These are phyloP conservation scores for Electrona antarctica DNA, from an alignment of 2,113 vertebrate genomes.

Conservation along the genomic window DNA sequence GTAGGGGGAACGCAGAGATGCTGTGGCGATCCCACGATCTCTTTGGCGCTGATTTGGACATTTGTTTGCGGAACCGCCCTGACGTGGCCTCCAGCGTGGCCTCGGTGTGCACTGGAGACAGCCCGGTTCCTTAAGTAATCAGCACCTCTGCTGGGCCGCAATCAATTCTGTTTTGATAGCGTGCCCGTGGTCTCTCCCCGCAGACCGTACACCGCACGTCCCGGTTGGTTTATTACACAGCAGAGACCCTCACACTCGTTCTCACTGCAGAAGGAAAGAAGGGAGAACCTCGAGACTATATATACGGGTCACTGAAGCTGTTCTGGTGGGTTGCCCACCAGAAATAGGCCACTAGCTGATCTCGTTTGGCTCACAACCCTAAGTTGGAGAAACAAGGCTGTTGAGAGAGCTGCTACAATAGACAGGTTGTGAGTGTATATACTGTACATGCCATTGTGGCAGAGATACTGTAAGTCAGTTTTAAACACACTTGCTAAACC, in stretches of 20 bases:
- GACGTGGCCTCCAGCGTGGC: slow-evolving; percentile 61
- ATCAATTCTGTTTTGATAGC: slow-evolving; percentile 64
- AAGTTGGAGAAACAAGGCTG: slow-evolving; percentile 39
- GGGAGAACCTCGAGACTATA: background rate
- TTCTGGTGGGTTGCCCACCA: slow-evolving; percentile 16
- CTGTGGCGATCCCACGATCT: no score
- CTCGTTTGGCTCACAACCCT: slow-evolving; percentile 24
- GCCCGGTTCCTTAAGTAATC: slow-evolving; percentile 63
- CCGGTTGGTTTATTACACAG: background rate
- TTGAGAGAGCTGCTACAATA: slow-evolving; percentile 34
- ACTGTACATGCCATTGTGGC: slow-evolving; percentile 1
- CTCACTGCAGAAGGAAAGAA: slow-evolving; percentile 9
- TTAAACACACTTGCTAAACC: slow-evolving; percentile 63
- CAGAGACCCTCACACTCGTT: slow-evolving; percentile 1
- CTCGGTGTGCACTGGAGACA: slow-evolving; percentile 45
- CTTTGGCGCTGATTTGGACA: slow-evolving; percentile 54
- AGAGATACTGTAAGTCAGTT: slow-evolving; percentile 33
- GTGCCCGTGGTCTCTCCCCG: slow-evolving; percentile 22
- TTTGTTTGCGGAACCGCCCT: slow-evolving; percentile 60
- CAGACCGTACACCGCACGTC: background rate
- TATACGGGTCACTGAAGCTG: background rate
- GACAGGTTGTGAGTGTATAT: slow-evolving; percentile 33
- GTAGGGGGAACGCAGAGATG: slow-evolving; percentile 23
- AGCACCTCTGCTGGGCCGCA: slow-evolving; percentile 59
- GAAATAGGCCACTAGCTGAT: slow-evolving; percentile 24